A percentile compares a stretch with the other conserved stretches of the same genome.
phyloP scores from a whole-genome alignment of 2,888 invertebrate species.

The Gordius sp. region DNA sequence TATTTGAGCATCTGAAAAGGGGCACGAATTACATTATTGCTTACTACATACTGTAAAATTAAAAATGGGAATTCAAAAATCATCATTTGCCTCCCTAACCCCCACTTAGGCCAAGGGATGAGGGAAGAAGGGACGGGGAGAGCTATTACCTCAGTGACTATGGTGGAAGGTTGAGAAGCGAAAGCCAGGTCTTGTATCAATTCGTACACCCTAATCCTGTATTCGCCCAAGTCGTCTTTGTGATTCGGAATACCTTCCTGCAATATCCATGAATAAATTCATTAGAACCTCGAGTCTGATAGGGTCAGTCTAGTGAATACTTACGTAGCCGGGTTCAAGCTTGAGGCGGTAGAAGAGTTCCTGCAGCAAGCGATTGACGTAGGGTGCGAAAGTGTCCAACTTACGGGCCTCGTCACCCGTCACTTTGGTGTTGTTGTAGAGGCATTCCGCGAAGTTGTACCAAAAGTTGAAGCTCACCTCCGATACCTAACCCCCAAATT shows the following conservation, averaged over 20 bases:
- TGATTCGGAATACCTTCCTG: not conserved
- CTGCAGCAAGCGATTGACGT: not conserved
- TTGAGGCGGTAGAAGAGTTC: not conserved
- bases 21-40: too few relatives aligned
- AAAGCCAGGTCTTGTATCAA: conserved; percentile 6
- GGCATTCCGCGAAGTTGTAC: conserved; percentile 14
- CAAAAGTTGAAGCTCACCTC: not conserved
- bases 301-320: not conserved
- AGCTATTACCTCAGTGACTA: not conserved
- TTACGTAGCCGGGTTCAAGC: conserved; percentile 1
- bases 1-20: too few relatives aligned
- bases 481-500: conserved; percentile 5
- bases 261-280: too few relatives aligned
- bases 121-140: too few relatives aligned
- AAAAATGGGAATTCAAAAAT: too few relatives aligned
- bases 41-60: too few relatives aligned
- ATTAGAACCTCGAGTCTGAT: too few relatives aligned
- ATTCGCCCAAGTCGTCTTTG: not conserved
- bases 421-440: conserved; percentile 9
- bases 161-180: not conserved
- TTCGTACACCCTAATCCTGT: conserved; percentile 3
- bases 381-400: not conserved
- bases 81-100: too few relatives aligned
- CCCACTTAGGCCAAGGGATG: too few relatives aligned
- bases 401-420: not conserved